Evolutionary conservation across 2,113 vertebrate genomes (phyloP), one percentile per base, ranked within the genome.

Genomic region (Sminthopsis crassicaudata): DNA sequence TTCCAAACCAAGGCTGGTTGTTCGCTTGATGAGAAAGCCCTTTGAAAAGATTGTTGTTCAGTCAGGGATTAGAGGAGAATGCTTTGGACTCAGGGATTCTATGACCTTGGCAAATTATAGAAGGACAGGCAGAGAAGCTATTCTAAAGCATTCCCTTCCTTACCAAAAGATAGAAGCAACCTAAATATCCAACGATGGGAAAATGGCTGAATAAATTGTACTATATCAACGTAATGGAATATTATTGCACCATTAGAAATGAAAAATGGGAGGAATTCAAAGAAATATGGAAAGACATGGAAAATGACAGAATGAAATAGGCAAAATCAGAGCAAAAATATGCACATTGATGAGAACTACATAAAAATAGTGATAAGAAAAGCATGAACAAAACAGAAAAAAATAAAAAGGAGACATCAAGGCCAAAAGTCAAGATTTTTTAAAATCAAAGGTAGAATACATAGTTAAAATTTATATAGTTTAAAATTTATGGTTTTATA

Each of bases 221-320:
- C 67, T 84, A 84, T 84, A 42, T 84, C 67, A 8, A 42, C 42
- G 67, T 84, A 84, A 84, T 84, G 67, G 67, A 42, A 42, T 84
- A 84, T 84, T 84, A 84, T 84, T 84, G n/a, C 67, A 84, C 67
- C 67, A 84, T 84, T 84, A 84, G 67, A 84, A 84, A 42, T 84
- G 67, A 84, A 84, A 84, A 42, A 84, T 84, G 67, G n/a, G n/a
- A 84, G 42, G 19, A 84, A 84, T 84, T 84, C 67, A 84, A 84
- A 84, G n/a, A 84, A 84, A 84, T 84, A 84, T 8, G 16, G n/a
- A 84, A 84, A 84, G 67, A 42, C n/a, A 42, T 19, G 5, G n/a
- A 23, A 84, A 84, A 84, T 84, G 67, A 42, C 19, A 84, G 67
- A 76, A 36, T 84, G 19, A 84, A 84, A 12, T 22, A 42, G n/a